phyloP scores from a whole-genome alignment of 1,140 invertebrate species.

The Brachionus rubens region DNA sequence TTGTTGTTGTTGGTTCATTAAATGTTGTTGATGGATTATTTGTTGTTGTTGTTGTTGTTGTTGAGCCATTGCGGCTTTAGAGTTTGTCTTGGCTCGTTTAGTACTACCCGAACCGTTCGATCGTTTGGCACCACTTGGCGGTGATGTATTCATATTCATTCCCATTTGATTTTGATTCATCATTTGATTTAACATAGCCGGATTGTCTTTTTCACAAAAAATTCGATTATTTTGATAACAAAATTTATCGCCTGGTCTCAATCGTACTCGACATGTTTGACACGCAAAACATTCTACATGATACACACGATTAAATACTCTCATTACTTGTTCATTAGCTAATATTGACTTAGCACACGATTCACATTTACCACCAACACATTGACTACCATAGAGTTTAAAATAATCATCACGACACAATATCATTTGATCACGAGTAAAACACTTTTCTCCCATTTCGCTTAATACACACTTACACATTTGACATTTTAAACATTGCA shows the following conservation, averaged over 20 bases:
- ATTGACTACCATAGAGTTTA: background rate
- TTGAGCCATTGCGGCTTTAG: background rate
- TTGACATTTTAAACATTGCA: conserved; percentile 39
- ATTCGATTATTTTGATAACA: conserved; percentile 3
- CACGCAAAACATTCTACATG: conserved; percentile 39
- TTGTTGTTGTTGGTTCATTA: background rate
- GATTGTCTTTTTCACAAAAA: conserved; percentile 47
- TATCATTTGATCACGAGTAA: conserved; percentile 25
- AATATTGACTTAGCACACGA: conserved; percentile 10
- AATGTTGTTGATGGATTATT: background rate
- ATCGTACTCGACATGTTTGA: background rate
- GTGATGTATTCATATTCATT: conserved; percentile 29
- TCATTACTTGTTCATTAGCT: conserved; percentile 45
- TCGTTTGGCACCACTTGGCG: conserved; percentile 7
- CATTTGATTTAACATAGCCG: background rate
- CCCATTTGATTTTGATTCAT: background rate
- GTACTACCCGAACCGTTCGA: background rate
- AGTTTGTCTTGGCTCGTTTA: background rate
- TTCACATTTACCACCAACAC: conserved; percentile 14
- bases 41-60: conserved; percentile 28
- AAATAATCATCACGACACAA: conserved; percentile 36
- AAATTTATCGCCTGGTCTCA: conserved; percentile 25
- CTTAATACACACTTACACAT: background rate
- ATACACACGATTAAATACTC: conserved; percentile 33
- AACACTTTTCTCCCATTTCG: conserved; percentile 25